phyloP scores from a whole-genome alignment of 2,797 vertebrate genomes.

The Delichon dasypus region DNA sequence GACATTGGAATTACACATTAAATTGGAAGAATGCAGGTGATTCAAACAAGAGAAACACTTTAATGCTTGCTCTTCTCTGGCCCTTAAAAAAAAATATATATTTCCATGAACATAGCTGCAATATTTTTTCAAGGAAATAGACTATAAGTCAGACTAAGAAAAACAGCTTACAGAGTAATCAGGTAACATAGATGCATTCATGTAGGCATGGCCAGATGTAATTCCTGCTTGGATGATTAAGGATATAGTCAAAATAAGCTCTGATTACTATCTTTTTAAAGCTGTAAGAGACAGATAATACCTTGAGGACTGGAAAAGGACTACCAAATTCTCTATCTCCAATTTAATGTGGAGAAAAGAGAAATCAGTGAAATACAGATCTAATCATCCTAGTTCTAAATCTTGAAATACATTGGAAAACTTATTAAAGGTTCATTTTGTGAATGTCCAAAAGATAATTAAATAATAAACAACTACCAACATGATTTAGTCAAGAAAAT shows the following conservation, averaged over 20 bases:
- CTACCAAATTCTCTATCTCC: neutral
- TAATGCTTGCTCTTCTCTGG: neutral
- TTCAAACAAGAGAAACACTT: neutral
- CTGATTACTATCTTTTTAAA: neutral
- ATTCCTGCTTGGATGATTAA: neutral
- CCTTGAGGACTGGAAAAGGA: neutral
- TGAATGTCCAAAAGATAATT: neutral
- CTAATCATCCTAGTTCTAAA: neutral
- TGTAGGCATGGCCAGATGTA: neutral
- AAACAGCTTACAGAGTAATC: neutral
- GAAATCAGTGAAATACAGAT: neutral
- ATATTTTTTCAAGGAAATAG: neutral
- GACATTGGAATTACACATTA: neutral
- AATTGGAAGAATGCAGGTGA: neutral
- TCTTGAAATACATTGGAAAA: neutral
- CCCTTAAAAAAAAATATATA: no score
- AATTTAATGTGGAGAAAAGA: neutral
- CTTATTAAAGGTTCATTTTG: neutral
- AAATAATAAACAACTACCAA: neutral
- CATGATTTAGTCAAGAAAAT: conserved; percentile 3
- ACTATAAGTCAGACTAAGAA: neutral
- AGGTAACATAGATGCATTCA: neutral
- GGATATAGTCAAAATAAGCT: neutral
- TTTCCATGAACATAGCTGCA: neutral
- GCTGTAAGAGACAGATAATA: neutral